Conservation (phyloP, 1,140 invertebrate genomes). For the Cylas formicarius region DNA sequence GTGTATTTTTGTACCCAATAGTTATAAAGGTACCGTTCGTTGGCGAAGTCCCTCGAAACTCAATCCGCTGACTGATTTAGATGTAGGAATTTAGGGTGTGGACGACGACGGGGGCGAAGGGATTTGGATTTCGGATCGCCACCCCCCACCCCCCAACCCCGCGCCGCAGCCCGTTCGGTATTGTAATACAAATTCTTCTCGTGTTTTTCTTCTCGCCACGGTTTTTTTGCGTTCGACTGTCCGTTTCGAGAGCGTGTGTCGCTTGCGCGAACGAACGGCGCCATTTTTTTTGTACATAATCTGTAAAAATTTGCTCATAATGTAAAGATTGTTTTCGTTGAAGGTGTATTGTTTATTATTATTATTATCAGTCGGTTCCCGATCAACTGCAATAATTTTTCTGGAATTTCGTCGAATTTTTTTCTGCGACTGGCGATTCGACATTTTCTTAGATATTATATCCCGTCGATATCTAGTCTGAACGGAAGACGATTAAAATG, state of each 20-base stretch:
- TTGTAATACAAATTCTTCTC: background rate
- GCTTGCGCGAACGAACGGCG: background rate
- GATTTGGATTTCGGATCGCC: conserved; percentile 24
- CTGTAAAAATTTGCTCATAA: conserved; percentile 42
- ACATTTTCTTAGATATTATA: conserved; percentile 16
- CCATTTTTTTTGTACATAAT: conserved; percentile 35
- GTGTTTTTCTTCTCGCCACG: too few relatives aligned
- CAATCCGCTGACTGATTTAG: conserved; percentile 37
- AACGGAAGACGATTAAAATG: too few relatives aligned
- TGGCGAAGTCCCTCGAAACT: too few relatives aligned
- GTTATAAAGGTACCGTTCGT: too few relatives aligned
- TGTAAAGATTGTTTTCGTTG: conserved; percentile 43
- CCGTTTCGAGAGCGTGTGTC: conserved; percentile 1
- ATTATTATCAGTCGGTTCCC: background rate
- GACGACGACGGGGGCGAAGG: conserved; percentile 28
- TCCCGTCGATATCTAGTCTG: too few relatives aligned
- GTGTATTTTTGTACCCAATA: conserved; percentile 44
- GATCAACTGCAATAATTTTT: background rate
- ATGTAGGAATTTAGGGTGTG: conserved; percentile 30
- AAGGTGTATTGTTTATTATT: conserved; percentile 23
- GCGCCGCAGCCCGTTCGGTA: too few relatives aligned
- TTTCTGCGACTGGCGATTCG: conserved; percentile 12
- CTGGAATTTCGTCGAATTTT: too few relatives aligned
- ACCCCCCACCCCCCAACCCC: too few relatives aligned
- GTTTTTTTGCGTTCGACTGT: background rate